Evolutionary conservation across 2,113 vertebrate species (phyloP).

Genomic region (Dromaius novaehollandiae): DNA sequence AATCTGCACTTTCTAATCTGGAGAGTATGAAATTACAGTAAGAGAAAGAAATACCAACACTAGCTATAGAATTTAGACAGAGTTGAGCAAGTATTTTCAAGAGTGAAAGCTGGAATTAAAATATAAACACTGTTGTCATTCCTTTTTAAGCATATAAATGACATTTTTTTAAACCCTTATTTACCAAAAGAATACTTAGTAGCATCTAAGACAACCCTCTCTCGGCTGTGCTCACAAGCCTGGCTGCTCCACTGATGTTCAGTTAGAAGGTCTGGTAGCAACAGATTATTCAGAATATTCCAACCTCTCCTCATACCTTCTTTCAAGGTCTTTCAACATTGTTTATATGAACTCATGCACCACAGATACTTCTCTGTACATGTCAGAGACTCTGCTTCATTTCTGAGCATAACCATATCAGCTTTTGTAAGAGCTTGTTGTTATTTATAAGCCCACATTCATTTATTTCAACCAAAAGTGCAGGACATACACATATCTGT

Average conservation of each 20-base stretch:
- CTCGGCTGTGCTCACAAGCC: not conserved
- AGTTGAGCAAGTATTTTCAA: not conserved
- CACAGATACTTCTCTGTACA: not conserved
- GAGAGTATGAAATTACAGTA: not conserved
- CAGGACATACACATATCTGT: not conserved
- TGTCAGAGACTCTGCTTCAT: not conserved
- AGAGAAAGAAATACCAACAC: not conserved
- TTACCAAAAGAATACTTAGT: not conserved
- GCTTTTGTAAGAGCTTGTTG: not conserved
- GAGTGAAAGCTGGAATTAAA: not conserved
- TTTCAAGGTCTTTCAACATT: not conserved
- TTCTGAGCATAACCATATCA: not conserved
- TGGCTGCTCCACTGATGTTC: not conserved
- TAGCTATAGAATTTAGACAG: not conserved
- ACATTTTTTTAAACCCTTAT: not conserved
- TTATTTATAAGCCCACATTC: not conserved
- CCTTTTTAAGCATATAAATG: not conserved
- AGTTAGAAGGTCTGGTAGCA: not conserved
- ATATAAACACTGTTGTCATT: not conserved
- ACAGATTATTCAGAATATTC: not conserved
- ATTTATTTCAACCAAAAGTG: not conserved
- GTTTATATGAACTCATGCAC: fast-evolving
- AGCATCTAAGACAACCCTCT: not conserved
- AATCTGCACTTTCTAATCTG: not conserved
- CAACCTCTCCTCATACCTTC: not conserved